phyloP scores from a whole-genome alignment of 2,888 invertebrate species.

The Cremastobaeus sp. region DNA sequence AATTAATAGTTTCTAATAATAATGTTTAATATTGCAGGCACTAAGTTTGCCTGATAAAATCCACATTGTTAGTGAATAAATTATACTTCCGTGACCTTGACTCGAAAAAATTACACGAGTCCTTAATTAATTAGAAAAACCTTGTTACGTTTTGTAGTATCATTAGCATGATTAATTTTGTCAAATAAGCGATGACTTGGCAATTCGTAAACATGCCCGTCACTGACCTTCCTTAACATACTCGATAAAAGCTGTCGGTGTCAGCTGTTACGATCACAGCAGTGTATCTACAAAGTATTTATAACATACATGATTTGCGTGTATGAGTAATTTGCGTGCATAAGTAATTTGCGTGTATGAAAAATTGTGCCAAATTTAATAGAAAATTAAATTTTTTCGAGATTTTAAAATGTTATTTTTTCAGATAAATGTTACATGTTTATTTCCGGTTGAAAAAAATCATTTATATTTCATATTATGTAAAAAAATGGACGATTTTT shows the following conservation, averaged over 20 bases:
- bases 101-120: too few species aligned
- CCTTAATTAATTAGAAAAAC: constrained; percentile 15
- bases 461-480: too few species aligned
- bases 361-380: too few species aligned
- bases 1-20: too few species aligned
- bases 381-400: too few species aligned
- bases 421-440: too few species aligned
- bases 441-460: too few species aligned
- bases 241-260: constrained; percentile 37
- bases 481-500: neutral
- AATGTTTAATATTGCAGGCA: neutral
- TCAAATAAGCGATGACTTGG: constrained; percentile 41
- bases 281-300: constrained; percentile 16
- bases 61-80: too few species aligned
- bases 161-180: constrained; percentile 32
- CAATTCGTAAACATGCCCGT: constrained; percentile 63
- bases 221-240: constrained; percentile 70
- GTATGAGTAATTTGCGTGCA: neutral
- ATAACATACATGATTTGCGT: neutral
- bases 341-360: constrained; percentile 1
- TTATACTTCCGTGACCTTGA: too few species aligned
- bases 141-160: constrained; percentile 1
- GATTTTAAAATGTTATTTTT: too few species aligned
- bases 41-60: too few species aligned
- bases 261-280: constrained; percentile 24